Conservation (phyloP, 2,888 invertebrate genomes). For the Heteromurus nitidus region DNA sequence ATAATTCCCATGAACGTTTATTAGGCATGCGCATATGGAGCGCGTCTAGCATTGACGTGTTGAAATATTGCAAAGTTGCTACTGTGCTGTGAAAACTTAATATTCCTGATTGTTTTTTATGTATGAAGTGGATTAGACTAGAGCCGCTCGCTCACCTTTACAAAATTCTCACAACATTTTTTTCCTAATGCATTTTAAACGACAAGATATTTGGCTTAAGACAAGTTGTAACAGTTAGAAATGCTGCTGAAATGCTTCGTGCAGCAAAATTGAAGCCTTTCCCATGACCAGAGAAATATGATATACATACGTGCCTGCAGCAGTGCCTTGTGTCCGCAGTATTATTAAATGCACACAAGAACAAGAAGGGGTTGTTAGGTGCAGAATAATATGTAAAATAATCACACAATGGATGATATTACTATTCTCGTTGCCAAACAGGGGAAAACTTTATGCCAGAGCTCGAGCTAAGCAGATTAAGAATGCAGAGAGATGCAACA, state of each 20-base stretch:
- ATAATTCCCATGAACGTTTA: neutral
- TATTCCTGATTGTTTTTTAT: too few species aligned
- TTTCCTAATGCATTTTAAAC: constrained; percentile 33
- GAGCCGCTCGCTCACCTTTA: too few species aligned
- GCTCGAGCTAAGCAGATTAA: constrained; percentile 46
- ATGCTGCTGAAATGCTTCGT: constrained; percentile 46
- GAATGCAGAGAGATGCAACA: constrained; percentile 58
- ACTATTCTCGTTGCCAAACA: neutral
- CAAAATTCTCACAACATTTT: constrained; percentile 31
- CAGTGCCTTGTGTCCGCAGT: constrained; percentile 10
- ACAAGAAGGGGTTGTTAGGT: constrained; percentile 7
- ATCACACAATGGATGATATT: constrained; percentile 16
- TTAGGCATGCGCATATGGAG: neutral
- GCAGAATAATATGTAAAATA: constrained; percentile 31
- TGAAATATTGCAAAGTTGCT: constrained; percentile 7
- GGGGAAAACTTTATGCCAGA: constrained; percentile 16
- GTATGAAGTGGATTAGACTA: too few species aligned
- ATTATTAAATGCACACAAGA: constrained; percentile 8
- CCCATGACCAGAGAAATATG: constrained; percentile 51
- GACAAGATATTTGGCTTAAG: constrained; percentile 36
- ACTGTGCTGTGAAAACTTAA: too few species aligned
- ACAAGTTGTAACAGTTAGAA: constrained; percentile 39
- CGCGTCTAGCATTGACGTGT: too few species aligned
- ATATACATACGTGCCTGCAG: constrained; percentile 35
- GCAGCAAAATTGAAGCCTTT: constrained; percentile 40